Percentiles rank a stretch among this genome's conserved stretches.
Conservation (phyloP, 2,113 vertebrate genomes). For the Cettia cetti region DNA sequence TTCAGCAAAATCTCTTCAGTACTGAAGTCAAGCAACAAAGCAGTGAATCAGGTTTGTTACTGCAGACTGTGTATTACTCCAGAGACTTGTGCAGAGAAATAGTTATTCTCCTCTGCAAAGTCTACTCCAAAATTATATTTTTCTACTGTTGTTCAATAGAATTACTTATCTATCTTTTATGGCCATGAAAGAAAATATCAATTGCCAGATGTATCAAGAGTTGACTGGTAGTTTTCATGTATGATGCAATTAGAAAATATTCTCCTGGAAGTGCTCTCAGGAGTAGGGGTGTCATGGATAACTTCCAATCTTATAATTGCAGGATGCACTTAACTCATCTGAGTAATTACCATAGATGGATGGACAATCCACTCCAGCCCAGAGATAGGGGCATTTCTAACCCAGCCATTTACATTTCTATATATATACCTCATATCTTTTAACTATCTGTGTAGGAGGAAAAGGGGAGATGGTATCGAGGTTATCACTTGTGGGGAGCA, state of each 20-base stretch:
- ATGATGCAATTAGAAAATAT: background rate
- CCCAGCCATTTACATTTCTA: constrained; percentile 11
- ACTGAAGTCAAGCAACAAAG: background rate
- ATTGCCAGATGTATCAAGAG: background rate
- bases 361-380: background rate
- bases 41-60: background rate
- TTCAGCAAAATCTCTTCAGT: background rate
- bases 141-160: background rate
- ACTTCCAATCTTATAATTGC: constrained; percentile 32
- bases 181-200: background rate
- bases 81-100: background rate
- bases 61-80: background rate
- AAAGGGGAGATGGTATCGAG: background rate
- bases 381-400: background rate
- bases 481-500: background rate
- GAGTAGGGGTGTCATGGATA: constrained; percentile 1
- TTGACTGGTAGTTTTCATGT: background rate
- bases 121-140: background rate
- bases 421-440: background rate
- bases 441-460: constrained; percentile 1
- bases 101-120: background rate
- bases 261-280: background rate
- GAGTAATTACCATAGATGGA: background rate
- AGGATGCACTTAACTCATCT: constrained; percentile 50
- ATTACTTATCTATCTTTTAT: background rate